These are phyloP conservation scores for Galeruca laticollis DNA, from an alignment of 2,888 invertebrate species.

Conservation along the genomic window DNA sequence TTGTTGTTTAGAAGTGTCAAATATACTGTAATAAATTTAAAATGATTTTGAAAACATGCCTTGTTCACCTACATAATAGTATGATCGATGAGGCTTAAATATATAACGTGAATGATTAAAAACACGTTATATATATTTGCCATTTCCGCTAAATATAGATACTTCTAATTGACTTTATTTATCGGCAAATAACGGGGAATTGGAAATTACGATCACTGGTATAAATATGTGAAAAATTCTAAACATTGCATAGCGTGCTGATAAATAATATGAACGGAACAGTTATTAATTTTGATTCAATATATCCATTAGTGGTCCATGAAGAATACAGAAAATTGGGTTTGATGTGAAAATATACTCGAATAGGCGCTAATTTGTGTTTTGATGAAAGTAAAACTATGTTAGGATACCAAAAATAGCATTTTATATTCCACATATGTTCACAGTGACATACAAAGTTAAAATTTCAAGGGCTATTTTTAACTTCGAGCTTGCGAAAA, in stretches of 20 bases:
- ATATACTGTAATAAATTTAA: conserved; percentile 15
- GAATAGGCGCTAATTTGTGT: neutral
- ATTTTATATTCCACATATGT: neutral
- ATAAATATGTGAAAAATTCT: neutral
- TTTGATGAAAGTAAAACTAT: neutral
- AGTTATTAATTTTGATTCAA: conserved; percentile 16
- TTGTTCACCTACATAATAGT: neutral
- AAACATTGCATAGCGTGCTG: conserved; percentile 3
- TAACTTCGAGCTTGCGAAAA: too few relatives aligned
- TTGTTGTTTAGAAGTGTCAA: neutral
- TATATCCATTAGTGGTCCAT: conserved; percentile 5
- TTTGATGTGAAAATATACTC: neutral
- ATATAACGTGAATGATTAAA: neutral
- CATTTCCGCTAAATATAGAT: conserved; percentile 1
- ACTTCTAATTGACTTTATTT: conserved; percentile 6
- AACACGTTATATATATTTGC: neutral
- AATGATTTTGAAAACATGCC: conserved; percentile 8
- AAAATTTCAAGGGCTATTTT: too few relatives aligned
- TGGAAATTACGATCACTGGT: neutral
- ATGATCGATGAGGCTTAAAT: conserved; percentile 3
- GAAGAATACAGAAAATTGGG: neutral
- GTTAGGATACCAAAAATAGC: neutral
- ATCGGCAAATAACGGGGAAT: neutral
- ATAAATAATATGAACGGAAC: conserved; percentile 6
- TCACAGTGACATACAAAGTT: too few relatives aligned